Evolutionary conservation across 1,140 invertebrate genomes (phyloP), one percentile per base, ranked within the genome.

Genomic region (Macrotrachela quadricornifera): DNA sequence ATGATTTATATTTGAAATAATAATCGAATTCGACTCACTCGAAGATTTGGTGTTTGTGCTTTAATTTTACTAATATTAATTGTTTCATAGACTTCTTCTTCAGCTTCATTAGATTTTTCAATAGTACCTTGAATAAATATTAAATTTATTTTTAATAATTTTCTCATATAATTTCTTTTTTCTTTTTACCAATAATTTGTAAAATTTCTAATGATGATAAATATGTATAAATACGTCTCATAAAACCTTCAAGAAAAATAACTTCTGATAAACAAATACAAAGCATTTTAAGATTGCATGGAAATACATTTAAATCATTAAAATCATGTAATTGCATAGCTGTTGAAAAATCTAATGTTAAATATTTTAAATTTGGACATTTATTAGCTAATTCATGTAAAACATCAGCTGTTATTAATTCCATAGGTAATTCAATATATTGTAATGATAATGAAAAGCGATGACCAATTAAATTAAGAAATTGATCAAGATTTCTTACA

Each of bases 231-330:
- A 97, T 96, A 71, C 97, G 92, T 55, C 94, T 74, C 87, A 99
- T 96, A 65, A 99, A 97, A n/a, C 92, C 94, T 70, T 99, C 94
- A 82, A 99, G 90, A 69, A 99, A 99, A 64, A 99, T 99, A 46
- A 97, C 92, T 69, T 97, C 92, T 0, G 88, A 95, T 1, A 99
- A 71, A 62, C 92, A 97, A 61, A 99, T 85, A 66, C 90, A 95
- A 72, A 99, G 78, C 62, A 88, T 92, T 36, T 80, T 78, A 9
- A 99, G 71, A 66, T 95, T 95, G n/a, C 90, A 92, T 13, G 94
- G 94, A 71, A 97, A 97, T 10, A 85, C 81, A 36, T 92, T 86
- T 74, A 97, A 80, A 65, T 99, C 92, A 52, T 86, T 94, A 74
- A 97, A 99, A 66, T 97, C 94, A 64, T 97, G 91, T 18, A 57